Base-by-base conservation (phyloP, 2,888 invertebrate species). In the Ashinkailepas kermadecensis region DNA sequence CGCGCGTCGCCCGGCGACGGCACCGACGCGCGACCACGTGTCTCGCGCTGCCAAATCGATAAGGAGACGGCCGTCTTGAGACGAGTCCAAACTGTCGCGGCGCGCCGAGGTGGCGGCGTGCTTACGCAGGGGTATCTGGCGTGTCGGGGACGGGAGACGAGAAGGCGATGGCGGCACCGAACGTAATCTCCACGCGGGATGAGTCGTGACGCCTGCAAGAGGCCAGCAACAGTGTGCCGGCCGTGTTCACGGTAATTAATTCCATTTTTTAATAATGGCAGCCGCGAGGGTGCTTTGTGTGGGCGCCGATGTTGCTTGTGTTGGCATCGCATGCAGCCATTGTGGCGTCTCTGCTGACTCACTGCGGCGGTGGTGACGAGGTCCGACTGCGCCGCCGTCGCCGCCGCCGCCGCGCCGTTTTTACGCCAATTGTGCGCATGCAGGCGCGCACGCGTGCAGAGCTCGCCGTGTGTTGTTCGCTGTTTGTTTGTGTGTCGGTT, bases 161-260 rank as follows among this genome's bases (percentile, higher is more conserved):
- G 4, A 39, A 39, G 39, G 39, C 39, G 39, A 39, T 39, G 39
- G 39, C 39, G 39, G 39, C 39, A 4, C 39, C 39, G 39, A 39
- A 39, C 39, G 39, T 39, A 39, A 39, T 39, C 39, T 39, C 39
- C 39, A 39, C 39, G 39, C 39, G 39, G 39, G 39, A 39, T 39
- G 39, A 39, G 39, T 39, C 67, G 4, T 23, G 59, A 7, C 15
- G 59, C 59, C 15, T 59, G 59, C 4, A 11, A 15, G 12, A 59
- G 12, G 7, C 59, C 59, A 13, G 59, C 59, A 59, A 59, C 59
- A 59, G 11, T 11, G 12, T 59, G 11, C 65, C 74, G 56, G 12
- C 74, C 74, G n/a, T 74, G 74, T 74, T 74, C 21, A 54, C 23
- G 3, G 74, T 74, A 74, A 74, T 74, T 18, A 54, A 74, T 56